phyloP scores from a whole-genome alignment of 2,797 vertebrate species.

The Rhincodon typus region DNA sequence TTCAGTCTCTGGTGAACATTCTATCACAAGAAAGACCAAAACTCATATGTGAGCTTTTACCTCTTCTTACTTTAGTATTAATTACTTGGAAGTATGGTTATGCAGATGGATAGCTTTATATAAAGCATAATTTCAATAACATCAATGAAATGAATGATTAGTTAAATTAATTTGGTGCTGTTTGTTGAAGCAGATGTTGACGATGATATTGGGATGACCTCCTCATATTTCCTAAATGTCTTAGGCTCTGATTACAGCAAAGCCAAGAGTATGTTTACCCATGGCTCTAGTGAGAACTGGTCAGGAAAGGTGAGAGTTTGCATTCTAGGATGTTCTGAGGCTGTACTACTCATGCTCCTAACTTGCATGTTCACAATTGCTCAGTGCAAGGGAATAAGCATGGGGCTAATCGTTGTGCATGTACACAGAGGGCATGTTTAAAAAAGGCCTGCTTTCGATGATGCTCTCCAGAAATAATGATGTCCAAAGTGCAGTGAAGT shows the following conservation, averaged over 20 bases:
- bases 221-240: not conserved
- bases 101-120: not conserved
- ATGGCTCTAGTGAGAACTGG: not conserved
- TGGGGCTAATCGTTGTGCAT: not conserved
- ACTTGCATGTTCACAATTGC: not conserved
- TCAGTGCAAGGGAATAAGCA: not conserved
- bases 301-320: not conserved
- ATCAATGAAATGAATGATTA: not conserved
- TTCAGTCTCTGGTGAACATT: not conserved
- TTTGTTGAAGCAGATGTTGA: not conserved
- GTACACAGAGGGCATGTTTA: not conserved
- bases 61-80: not conserved
- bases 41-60: not conserved
- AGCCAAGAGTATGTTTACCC: not conserved
- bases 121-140: not conserved
- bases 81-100: not conserved
- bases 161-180: not conserved
- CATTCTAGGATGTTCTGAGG: not conserved
- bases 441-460: not conserved
- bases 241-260: not conserved
- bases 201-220: not conserved
- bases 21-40: not conserved
- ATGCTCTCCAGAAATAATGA: not conserved
- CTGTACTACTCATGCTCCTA: too few relatives aligned
- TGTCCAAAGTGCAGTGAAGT: not conserved